Evolutionary conservation across 2,888 invertebrate species (phyloP).

Genomic region (Sepiola atlantica): DNA sequence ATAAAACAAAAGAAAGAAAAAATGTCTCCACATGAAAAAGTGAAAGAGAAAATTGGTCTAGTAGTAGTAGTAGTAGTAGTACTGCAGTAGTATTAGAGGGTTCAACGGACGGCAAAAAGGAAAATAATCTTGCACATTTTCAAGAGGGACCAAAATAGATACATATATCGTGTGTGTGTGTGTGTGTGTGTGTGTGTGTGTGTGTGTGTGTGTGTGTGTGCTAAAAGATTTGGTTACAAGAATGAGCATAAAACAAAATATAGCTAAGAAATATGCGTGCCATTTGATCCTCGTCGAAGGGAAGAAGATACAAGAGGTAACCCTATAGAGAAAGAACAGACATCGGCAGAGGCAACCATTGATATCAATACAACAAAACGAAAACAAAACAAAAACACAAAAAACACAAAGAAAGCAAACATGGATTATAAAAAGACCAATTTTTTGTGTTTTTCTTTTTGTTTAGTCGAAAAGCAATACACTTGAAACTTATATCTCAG

Average conservation of each 20-base stretch:
- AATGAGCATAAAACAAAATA: not conserved
- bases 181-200: not conserved
- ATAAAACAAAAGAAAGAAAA: too few species aligned
- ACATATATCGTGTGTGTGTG: not conserved
- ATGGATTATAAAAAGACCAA: not conserved
- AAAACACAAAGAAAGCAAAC: too few species aligned
- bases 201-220: not conserved
- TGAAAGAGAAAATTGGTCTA: too few species aligned
- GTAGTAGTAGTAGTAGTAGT: not conserved
- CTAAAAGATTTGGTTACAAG: not conserved
- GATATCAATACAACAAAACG: not conserved
- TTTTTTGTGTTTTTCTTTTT: not conserved
- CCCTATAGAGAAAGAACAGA: not conserved
- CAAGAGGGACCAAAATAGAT: constrained; percentile 14
- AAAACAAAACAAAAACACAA: too few species aligned
- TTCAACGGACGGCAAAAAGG: not conserved
- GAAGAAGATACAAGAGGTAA: not conserved
- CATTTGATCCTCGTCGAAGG: not conserved
- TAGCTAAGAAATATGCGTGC: not conserved
- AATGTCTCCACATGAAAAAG: not conserved
- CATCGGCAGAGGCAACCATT: not conserved
- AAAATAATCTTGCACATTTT: not conserved
- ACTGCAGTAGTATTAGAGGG: not conserved
- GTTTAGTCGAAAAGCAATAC: not conserved
- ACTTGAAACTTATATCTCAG: too few species aligned